A percentile compares a stretch with the other conserved stretches of the same genome.
Conservation (phyloP, 2,888 invertebrate genomes). For the Diabrotica balteata region DNA sequence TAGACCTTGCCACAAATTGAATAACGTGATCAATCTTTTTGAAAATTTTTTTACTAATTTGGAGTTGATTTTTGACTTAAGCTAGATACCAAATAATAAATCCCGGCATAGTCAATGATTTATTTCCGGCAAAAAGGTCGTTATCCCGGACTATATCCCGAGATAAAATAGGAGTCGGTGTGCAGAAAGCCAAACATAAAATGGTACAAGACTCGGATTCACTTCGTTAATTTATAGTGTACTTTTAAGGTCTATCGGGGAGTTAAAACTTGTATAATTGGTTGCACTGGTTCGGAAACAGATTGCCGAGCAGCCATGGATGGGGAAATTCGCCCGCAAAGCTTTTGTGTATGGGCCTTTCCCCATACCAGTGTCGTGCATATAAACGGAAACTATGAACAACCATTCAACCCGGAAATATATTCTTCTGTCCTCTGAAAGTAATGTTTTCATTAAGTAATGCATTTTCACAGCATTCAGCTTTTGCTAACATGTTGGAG, state of each 20-base stretch:
- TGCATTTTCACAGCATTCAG: no score
- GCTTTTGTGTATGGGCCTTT: slow-evolving; percentile 44
- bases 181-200: slow-evolving; percentile 43
- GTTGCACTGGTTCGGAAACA: slow-evolving; percentile 57
- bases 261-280: slow-evolving; percentile 57
- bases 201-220: slow-evolving; percentile 35
- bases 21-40: no score
- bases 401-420: no score
- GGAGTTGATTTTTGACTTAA: no score
- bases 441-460: no score
- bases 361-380: background rate
- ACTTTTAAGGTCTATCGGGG: slow-evolving; percentile 49
- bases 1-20: background rate
- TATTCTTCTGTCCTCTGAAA: no score
- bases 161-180: slow-evolving; percentile 37
- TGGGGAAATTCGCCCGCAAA: slow-evolving; percentile 49
- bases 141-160: slow-evolving; percentile 22
- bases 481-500: no score
- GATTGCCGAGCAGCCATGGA: slow-evolving; percentile 48
- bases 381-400: no score
- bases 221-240: slow-evolving; percentile 49
- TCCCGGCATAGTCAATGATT: background rate
- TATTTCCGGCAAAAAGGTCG: slow-evolving; percentile 11
- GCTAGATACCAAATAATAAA: background rate
- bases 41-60: no score